These are phyloP conservation scores for Rugalucina vietnamica DNA, from an alignment of 2,888 invertebrate genomes.

Conservation along the genomic window DNA sequence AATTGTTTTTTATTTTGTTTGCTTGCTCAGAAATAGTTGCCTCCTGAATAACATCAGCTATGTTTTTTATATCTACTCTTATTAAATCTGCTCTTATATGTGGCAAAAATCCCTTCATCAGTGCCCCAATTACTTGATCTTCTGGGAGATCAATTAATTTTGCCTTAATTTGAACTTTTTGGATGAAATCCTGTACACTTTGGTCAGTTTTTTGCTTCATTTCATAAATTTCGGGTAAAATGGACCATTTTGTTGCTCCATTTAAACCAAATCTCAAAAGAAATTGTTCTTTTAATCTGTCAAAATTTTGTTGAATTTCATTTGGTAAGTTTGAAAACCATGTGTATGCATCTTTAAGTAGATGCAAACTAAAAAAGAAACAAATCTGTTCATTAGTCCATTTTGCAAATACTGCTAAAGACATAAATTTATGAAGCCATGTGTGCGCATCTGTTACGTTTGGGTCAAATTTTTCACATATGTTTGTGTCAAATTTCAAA, in stretches of 20 bases:
- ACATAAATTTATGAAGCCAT: not conserved
- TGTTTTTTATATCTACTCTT: constrained; percentile 10
- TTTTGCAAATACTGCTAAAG: not conserved
- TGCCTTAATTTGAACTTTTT: constrained; percentile 3
- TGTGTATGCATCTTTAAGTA: not conserved
- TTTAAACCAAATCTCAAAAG: not conserved
- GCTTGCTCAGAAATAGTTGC: constrained; percentile 1
- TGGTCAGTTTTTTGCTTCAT: constrained; percentile 28
- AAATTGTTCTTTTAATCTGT: not conserved
- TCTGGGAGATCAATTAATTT: not conserved
- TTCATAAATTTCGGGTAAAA: not conserved
- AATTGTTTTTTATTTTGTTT: not conserved
- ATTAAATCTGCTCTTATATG: constrained; percentile 32
- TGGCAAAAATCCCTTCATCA: constrained; percentile 23
- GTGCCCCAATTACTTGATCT: constrained; percentile 27
- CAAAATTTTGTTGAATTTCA: not conserved
- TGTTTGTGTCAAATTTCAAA: not conserved
- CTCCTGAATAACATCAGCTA: constrained; percentile 23
- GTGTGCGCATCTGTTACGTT: not conserved
- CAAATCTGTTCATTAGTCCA: not conserved
- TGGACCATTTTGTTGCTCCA: not conserved
- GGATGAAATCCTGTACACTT: constrained; percentile 33
- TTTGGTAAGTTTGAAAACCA: not conserved
- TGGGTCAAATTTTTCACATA: constrained; percentile 5
- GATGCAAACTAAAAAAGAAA: not conserved